Evolutionary conservation across 2,113 vertebrate genomes (phyloP).

Genomic region (Paramormyrops kingsleyae): DNA sequence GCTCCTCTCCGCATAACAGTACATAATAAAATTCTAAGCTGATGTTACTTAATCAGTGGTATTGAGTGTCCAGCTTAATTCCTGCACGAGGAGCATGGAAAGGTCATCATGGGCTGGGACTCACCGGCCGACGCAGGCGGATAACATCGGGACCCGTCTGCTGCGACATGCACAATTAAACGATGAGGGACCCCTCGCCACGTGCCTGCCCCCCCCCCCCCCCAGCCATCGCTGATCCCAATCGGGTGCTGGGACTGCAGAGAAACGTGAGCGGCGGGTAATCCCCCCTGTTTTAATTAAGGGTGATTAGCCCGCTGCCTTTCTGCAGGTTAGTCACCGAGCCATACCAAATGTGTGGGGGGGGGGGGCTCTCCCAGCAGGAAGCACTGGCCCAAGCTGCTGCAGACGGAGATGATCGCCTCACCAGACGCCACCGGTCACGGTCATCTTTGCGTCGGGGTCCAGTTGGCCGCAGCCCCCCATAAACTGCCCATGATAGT

Average conservation of each 20-base stretch:
- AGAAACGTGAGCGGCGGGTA: background rate
- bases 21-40: background rate
- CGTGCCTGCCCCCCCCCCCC: background rate
- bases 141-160: background rate
- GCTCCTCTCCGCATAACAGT: background rate
- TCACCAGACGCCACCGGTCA: background rate
- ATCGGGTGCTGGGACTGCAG: background rate
- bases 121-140: background rate
- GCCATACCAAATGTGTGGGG: background rate
- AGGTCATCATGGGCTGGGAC: background rate
- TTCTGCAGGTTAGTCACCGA: background rate
- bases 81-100: background rate
- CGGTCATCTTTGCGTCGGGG: background rate
- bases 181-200: background rate
- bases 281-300: constrained; percentile 8
- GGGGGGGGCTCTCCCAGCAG: background rate
- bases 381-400: background rate
- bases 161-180: background rate
- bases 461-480: background rate
- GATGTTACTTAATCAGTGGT: constrained; percentile 4
- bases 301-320: background rate
- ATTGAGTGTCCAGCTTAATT: background rate
- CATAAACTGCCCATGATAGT: background rate
- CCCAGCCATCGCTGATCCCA: constrained; percentile 7
- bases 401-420: background rate